A percentile compares a stretch with the other conserved stretches of the same genome.
Evolutionary conservation across 2,113 vertebrate genomes (phyloP).

Genomic region (Calypte anna): DNA sequence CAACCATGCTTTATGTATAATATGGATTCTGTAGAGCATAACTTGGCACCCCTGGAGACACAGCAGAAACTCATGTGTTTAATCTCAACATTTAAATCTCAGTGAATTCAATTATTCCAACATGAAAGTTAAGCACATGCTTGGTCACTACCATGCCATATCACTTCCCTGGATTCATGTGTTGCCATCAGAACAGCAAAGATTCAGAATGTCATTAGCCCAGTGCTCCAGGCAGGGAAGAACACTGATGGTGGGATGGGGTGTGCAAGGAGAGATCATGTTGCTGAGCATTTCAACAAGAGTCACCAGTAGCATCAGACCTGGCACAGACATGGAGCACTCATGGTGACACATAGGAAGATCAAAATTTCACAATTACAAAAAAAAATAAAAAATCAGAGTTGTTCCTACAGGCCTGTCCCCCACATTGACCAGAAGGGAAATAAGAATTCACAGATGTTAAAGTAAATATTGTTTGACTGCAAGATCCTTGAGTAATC

Average conservation of each 20-base stretch:
- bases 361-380: not conserved
- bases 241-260: not conserved
- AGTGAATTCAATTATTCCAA: constrained; percentile 39
- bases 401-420: not conserved
- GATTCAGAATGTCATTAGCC: constrained; percentile 8
- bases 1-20: constrained; percentile 58
- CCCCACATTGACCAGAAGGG: not conserved
- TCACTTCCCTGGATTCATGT: constrained; percentile 23
- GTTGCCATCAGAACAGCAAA: constrained; percentile 2
- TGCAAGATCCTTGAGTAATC: not conserved
- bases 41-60: constrained; percentile 48
- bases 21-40: constrained; percentile 34
- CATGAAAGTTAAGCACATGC: constrained; percentile 15
- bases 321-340: not conserved
- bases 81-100: constrained; percentile 71
- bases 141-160: not conserved
- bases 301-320: not conserved
- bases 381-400: not conserved
- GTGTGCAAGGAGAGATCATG: not conserved
- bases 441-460: not conserved
- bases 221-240: not conserved
- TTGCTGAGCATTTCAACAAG: not conserved
- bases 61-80: constrained; percentile 69
- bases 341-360: not conserved
- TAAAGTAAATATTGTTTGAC: not conserved